Evolutionary conservation across 2,888 invertebrate genomes (phyloP), one percentile per base, ranked within the genome.

Genomic region (Sphaerophoria rueppellii): DNA sequence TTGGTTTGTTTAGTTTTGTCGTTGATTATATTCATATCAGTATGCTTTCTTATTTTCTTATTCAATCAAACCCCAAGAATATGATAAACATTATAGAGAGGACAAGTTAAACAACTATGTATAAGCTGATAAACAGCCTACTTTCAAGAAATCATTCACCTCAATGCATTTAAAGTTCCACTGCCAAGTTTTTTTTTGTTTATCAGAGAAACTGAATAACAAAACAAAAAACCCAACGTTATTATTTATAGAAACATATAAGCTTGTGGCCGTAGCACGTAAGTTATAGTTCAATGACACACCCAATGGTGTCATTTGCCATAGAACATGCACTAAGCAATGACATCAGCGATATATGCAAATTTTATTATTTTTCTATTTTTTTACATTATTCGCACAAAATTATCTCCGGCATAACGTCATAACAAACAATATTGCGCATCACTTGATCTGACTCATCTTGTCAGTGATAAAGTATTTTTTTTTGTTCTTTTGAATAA

Each of bases 241-340:
- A 11, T 7, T 77, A 65, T 82, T 74, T 78, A 58, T 82, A 82
- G 58, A 63, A 61, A 48, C 71, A 24, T 24, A 24, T 2, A 24
- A 24, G 24, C 24, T 24, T 58, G 57, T 74, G 57, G 70, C 40
- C 34, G 12, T 9, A 34, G 69, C 57, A 76, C 57, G 63, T 78
- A 71, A 50, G 48, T 63, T 71, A 24, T 24, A 70, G 82, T 78
- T 82, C 82, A 82, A 70, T 82, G 82, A 78, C 82, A 82, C 74
- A 78, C 74, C 78, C 69, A 63, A 52, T 70, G 70, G 24, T 74
- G 78, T 65, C 70, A 76, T 58, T 67, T 76, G 32, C 9, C 34
- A 48, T 48, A 35, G 24, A 78, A 74, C 58, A 71, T 78, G 74
- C 78, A 82, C 48, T 32, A 65, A 74, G 48, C 35, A 40, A 74